Base-by-base conservation (phyloP, 2,113 vertebrate species). In the Triplophysa rosa region DNA sequence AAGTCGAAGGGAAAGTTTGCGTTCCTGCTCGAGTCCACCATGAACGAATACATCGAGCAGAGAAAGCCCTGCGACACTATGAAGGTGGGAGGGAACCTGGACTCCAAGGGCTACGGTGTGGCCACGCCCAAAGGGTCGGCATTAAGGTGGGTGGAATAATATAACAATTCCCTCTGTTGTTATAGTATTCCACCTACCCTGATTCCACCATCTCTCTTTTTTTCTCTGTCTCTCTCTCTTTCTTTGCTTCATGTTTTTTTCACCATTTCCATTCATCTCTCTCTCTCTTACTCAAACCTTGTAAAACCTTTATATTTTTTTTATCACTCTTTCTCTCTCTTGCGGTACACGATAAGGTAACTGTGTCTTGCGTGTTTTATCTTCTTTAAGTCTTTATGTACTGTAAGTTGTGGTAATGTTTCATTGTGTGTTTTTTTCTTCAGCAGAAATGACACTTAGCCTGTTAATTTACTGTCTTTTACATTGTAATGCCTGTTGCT, bases 141-240 rank as follows among this genome's bases (percentile, higher is more conserved):
- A 97, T 99, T 99, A 97, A 93, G 98, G 98, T 99, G 96, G 96
- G 97, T 98, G 97, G 97, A 95, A 97, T 98, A 97, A 94, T 96
- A 98, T 98, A 98, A 98, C 96, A 98, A 98, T 94, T 91, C 77
- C 89, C 63, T 63, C 11, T 95, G 95, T 98, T 98, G 96, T 98
- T 98, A 98, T 98, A 97, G 94, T 96, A 98, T 97, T 98, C 95
- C 96, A 97, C 95, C 96, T 93, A 95, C 96, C 96, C 96, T 98
- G 96, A 98, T 98, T 84, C 86, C 84, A 75, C 79, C 86, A 84
- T 80, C 86, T 82, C 47, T 84, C 67, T 47, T 73, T 71, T 77
- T 67, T 19, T 63, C 82, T 84, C 12, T 42, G 10, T 86, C 84
- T 61, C 40, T 21, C 52, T 71, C 16, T 72, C n/a, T 56, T 12